Conservation (phyloP, 2,797 vertebrate genomes). For the Enteromius radiatus region DNA sequence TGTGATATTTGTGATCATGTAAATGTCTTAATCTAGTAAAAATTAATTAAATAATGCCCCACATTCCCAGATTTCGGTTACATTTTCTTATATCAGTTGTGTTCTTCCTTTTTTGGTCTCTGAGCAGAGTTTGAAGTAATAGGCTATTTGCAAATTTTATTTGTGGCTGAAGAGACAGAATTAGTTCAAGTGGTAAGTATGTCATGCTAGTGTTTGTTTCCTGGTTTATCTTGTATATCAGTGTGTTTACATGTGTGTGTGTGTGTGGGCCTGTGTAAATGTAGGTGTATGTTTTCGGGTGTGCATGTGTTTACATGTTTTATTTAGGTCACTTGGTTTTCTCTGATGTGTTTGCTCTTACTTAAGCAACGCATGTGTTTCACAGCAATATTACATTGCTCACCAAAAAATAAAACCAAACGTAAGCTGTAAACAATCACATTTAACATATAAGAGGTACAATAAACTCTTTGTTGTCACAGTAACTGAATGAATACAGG, state of each 20-base stretch:
- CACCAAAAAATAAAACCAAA: not conserved
- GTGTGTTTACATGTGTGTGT: not conserved
- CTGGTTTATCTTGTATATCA: constrained; percentile 19
- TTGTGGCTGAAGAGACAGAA: not conserved
- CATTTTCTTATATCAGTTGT: not conserved
- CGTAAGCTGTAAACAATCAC: not conserved
- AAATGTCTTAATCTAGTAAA: not conserved
- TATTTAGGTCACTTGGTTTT: constrained; percentile 26
- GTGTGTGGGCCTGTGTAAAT: not conserved
- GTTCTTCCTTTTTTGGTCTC: not conserved
- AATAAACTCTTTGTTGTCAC: not conserved
- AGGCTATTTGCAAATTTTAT: not conserved
- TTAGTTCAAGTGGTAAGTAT: not conserved
- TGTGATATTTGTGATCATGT: not conserved
- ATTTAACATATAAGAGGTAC: constrained; percentile 8
- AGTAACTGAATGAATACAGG: not conserved
- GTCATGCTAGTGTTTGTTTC: constrained; percentile 5
- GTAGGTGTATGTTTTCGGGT: not conserved
- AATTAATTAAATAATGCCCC: too few species aligned
- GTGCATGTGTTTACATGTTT: not conserved
- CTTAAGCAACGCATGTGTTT: not conserved
- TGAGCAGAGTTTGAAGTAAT: not conserved
- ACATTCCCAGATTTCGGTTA: not conserved
- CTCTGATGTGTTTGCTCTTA: constrained; percentile 1
- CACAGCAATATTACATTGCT: not conserved